Conservation (phyloP, 2,888 invertebrate genomes). For the Scaptomyza cyrtandrae region DNA sequence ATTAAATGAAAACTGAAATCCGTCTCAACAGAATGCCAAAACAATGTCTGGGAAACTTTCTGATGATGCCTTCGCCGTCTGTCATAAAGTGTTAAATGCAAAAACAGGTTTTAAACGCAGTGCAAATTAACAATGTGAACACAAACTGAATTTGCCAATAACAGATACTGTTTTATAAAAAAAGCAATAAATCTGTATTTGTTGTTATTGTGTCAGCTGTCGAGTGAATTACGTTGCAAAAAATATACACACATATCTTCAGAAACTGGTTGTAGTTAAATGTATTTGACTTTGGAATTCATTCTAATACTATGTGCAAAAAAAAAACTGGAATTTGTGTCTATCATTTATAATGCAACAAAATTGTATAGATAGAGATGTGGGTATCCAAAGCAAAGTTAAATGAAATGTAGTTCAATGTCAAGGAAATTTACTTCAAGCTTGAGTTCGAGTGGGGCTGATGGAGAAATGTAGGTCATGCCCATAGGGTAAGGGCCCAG, state of each 20-base stretch:
- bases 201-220: slow-evolving; percentile 40
- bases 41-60: neutral
- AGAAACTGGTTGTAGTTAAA: slow-evolving; percentile 57
- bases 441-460: slow-evolving; percentile 15
- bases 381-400: slow-evolving; percentile 28
- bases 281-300: slow-evolving; percentile 56
- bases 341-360: slow-evolving; percentile 1
- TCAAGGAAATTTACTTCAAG: slow-evolving; percentile 62
- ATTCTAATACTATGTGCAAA: slow-evolving; percentile 55
- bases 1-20: slow-evolving; percentile 2
- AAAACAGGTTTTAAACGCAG: slow-evolving; percentile 41
- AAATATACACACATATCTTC: slow-evolving; percentile 6
- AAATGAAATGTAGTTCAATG: slow-evolving; percentile 75
- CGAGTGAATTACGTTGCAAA: slow-evolving; percentile 52
- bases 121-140: slow-evolving; percentile 27
- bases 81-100: slow-evolving; percentile 5
- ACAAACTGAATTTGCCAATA: slow-evolving; percentile 39
- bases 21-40: neutral
- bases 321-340: slow-evolving; percentile 47
- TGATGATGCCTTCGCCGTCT: neutral
- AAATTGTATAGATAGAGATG: slow-evolving; percentile 4
- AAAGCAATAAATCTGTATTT: slow-evolving; percentile 35
- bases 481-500: slow-evolving; percentile 17
- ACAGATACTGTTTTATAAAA: slow-evolving; percentile 13
- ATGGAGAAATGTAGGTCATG: slow-evolving; percentile 50